phyloP scores from a whole-genome alignment of 2,113 vertebrate genomes.

The Hemibagrus wyckioides region DNA sequence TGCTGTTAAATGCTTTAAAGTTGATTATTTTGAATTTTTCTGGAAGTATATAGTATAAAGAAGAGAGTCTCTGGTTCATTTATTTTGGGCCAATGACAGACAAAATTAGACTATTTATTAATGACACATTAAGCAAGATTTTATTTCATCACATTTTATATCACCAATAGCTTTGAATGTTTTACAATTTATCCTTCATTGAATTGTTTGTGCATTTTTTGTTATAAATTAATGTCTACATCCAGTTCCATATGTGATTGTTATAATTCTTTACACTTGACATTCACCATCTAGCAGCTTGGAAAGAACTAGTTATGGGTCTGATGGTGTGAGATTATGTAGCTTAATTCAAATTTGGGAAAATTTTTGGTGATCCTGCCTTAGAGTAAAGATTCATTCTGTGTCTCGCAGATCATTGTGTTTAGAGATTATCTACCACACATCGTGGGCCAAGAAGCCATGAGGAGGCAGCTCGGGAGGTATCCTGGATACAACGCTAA shows the following conservation, averaged over 20 bases:
- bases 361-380: neutral
- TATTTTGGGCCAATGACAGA: neutral
- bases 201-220: too few relatives aligned
- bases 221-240: too few relatives aligned
- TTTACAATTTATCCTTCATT: too few relatives aligned
- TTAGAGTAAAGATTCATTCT: neutral
- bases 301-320: too few relatives aligned
- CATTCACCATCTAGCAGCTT: too few relatives aligned
- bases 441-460: constrained; percentile 65
- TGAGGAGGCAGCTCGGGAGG: constrained; percentile 61
- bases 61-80: neutral
- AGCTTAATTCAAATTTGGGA: neutral
- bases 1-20: neutral
- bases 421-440: constrained; percentile 83
- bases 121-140: too few relatives aligned
- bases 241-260: too few relatives aligned
- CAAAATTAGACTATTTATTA: too few relatives aligned
- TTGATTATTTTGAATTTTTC: neutral
- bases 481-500: constrained; percentile 74
- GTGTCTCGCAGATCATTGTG: constrained; percentile 78
- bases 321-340: neutral
- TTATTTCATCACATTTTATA: too few relatives aligned
- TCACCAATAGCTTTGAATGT: too few relatives aligned
- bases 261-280: too few relatives aligned
- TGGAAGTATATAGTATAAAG: neutral